Evolutionary conservation across 2,113 vertebrate species (phyloP).

Genomic region (Thunnus maccoyii): DNA sequence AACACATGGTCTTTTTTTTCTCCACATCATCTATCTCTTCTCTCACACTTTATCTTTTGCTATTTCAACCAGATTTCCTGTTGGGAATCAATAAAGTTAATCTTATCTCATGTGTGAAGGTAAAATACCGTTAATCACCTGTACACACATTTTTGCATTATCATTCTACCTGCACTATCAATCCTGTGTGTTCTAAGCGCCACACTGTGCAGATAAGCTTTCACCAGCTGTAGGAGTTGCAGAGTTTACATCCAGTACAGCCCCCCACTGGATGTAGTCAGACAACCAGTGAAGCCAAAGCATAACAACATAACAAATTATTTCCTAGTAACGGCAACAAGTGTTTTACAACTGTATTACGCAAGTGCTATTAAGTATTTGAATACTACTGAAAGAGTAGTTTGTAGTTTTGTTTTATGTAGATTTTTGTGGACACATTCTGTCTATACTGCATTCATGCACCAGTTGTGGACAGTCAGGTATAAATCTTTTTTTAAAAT

Average conservation of each 20-base stretch:
- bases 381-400: neutral
- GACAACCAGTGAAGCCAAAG: neutral
- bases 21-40: neutral
- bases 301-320: neutral
- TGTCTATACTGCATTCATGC: neutral
- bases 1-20: neutral
- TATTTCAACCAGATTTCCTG: neutral
- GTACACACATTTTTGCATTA: neutral
- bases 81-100: neutral
- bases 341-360: neutral
- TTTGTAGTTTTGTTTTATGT: neutral
- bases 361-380: neutral
- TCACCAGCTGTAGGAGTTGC: constrained; percentile 9
- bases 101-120: constrained; percentile 16
- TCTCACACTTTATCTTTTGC: neutral
- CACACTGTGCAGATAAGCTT: constrained; percentile 3
- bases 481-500: neutral
- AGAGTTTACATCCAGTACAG: constrained; percentile 23
- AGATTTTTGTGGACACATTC: neutral
- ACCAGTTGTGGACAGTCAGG: neutral
- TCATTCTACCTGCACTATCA: neutral
- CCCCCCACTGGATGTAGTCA: constrained; percentile 8
- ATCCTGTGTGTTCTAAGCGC: constrained; percentile 1
- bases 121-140: neutral
- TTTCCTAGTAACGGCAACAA: neutral